Evolutionary conservation across 2,113 vertebrate genomes (phyloP).

Genomic region (Tragelaphus buxtoni): DNA sequence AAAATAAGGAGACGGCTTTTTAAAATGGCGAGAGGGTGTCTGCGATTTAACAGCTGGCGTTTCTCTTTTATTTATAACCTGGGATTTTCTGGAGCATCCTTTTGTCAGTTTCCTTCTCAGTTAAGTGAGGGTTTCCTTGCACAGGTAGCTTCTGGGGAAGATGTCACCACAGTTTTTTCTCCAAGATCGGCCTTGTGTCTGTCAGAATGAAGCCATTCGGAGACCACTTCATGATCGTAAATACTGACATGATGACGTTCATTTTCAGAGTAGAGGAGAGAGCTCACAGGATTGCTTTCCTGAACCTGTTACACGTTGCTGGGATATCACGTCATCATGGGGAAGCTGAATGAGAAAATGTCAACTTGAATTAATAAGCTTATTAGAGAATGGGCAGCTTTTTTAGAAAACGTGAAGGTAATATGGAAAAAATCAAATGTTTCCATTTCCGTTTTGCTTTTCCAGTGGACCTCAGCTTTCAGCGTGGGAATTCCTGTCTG

Average conservation of each 20-base stretch:
- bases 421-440: background rate
- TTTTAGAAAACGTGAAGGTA: background rate
- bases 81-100: background rate
- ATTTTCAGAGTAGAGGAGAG: background rate
- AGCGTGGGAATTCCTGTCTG: background rate
- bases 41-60: conserved; percentile 24
- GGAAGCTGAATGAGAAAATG: conserved; percentile 18
- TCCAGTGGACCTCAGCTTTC: background rate
- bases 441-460: background rate
- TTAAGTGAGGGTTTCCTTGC: background rate
- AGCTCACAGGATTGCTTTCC: background rate
- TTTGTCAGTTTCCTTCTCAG: background rate
- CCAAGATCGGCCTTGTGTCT: background rate
- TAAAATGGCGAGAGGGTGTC: background rate
- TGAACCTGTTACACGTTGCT: conserved; percentile 9
- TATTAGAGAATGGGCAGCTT: background rate
- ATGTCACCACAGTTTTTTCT: background rate
- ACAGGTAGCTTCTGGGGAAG: background rate
- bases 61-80: conserved; percentile 15
- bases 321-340: background rate
- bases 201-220: background rate
- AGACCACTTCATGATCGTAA: background rate
- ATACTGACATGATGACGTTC: background rate
- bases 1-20: conserved; percentile 43
- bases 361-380: conserved; percentile 33